Evolutionary conservation across 2,113 vertebrate genomes (phyloP).

Genomic region (Naja naja): DNA sequence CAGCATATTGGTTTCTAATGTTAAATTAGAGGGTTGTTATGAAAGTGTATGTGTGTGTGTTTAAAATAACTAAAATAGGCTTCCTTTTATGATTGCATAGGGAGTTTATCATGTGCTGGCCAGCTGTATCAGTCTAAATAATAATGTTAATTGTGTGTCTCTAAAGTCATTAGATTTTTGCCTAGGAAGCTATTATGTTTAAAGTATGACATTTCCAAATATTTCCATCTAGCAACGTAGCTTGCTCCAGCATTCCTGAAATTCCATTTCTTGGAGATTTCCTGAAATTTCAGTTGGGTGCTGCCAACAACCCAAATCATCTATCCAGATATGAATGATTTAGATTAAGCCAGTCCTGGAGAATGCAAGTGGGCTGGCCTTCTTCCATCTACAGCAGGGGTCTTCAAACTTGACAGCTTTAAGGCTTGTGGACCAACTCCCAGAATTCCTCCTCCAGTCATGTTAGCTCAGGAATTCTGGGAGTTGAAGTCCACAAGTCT

Average conservation of each 20-base stretch:
- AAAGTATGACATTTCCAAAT: conserved; percentile 46
- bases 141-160: conserved; percentile 44
- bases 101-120: conserved; percentile 7
- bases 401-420: too few species aligned
- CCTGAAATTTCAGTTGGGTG: conserved; percentile 16
- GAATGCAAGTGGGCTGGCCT: neutral
- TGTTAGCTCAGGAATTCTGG: too few species aligned
- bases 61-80: neutral
- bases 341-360: neutral
- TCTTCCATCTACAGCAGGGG: neutral
- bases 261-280: conserved; percentile 17
- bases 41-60: neutral
- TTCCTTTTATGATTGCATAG: conserved; percentile 3
- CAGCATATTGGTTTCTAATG: conserved; percentile 20
- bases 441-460: too few species aligned
- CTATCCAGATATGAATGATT: neutral
- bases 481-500: too few species aligned
- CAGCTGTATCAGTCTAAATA: conserved; percentile 37
- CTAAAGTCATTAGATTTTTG: conserved; percentile 34
- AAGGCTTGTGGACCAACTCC: too few species aligned
- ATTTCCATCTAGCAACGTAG: conserved; percentile 28
- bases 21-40: conserved; percentile 11
- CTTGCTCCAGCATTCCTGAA: conserved; percentile 31
- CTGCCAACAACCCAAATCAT: conserved; percentile 23
- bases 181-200: conserved; percentile 45